Conservation (phyloP, 2,113 vertebrate genomes). For the Platysternon megacephalum region DNA sequence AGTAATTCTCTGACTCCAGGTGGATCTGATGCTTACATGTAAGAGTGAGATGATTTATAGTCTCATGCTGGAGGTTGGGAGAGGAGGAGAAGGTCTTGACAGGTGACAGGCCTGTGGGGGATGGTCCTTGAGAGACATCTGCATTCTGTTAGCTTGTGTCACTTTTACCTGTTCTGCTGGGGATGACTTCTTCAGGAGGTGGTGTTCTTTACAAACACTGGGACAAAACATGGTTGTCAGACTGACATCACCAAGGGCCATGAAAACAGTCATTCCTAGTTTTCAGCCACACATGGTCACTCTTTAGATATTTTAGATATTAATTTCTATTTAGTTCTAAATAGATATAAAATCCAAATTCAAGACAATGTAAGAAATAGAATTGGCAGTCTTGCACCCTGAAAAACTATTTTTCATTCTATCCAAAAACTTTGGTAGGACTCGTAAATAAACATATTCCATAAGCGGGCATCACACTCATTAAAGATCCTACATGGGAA, state of each 20-base stretch:
- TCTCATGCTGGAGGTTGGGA: rapidly evolving
- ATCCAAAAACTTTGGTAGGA: neutral
- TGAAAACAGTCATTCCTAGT: neutral
- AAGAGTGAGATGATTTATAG: neutral
- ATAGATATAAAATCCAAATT: neutral
- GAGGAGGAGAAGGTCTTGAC: neutral
- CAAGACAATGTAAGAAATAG: neutral
- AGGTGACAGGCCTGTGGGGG: neutral
- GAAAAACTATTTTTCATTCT: neutral
- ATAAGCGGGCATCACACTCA: neutral
- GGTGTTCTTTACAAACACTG: neutral
- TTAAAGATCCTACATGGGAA: neutral
- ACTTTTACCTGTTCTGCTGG: neutral
- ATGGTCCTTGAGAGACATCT: neutral
- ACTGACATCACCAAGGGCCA: neutral
- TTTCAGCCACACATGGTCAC: neutral
- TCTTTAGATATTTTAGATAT: neutral
- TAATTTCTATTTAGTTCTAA: neutral
- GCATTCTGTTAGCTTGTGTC: neutral
- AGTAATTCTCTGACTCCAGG: neutral
- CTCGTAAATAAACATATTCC: neutral
- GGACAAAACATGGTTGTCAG: neutral
- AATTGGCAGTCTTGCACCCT: neutral
- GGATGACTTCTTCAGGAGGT: rapidly evolving
- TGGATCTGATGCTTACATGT: rapidly evolving